These are phyloP conservation scores for Calephelis virginiensis DNA, from an alignment of 1,140 invertebrate genomes.

Conservation along the genomic window DNA sequence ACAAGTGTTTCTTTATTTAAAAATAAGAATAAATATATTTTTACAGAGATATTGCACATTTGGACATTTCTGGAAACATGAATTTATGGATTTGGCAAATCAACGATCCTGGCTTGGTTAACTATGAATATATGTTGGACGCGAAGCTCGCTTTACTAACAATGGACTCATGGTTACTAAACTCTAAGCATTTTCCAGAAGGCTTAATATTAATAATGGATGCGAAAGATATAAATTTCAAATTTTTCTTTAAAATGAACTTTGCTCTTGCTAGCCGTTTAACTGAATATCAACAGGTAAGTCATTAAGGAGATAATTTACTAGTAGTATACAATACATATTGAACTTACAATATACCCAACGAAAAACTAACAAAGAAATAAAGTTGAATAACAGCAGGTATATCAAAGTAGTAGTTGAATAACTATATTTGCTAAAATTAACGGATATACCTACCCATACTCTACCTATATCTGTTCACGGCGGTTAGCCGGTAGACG, in stretches of 20 bases:
- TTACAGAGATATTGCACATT: slow-evolving; percentile 54
- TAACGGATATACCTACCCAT: no score
- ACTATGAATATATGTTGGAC: slow-evolving; percentile 82
- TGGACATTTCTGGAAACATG: slow-evolving; percentile 70
- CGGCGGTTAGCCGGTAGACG: no score
- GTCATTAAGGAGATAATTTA: not conserved
- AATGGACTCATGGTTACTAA: slow-evolving; percentile 81
- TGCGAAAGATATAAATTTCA: slow-evolving; percentile 81
- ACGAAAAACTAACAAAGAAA: no score
- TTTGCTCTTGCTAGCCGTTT: slow-evolving; percentile 53
- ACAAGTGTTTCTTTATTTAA: no score
- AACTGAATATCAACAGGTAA: slow-evolving; percentile 61
- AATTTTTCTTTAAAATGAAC: slow-evolving; percentile 78
- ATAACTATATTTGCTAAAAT: no score
- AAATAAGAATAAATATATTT: no score
- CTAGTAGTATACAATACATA: no score
- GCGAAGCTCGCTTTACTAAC: slow-evolving; percentile 83
- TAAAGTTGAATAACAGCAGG: no score
- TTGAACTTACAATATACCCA: no score
- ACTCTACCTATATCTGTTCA: no score
- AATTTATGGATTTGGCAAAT: slow-evolving; percentile 81
- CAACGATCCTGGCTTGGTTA: slow-evolving; percentile 80
- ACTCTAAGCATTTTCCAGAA: slow-evolving; percentile 63
- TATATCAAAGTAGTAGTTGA: no score
- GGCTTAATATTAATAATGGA: slow-evolving; percentile 85